Evolutionary conservation across 92 coral and sea anemone species (phyloP).

Genomic region (Zoanthus solanderi): DNA sequence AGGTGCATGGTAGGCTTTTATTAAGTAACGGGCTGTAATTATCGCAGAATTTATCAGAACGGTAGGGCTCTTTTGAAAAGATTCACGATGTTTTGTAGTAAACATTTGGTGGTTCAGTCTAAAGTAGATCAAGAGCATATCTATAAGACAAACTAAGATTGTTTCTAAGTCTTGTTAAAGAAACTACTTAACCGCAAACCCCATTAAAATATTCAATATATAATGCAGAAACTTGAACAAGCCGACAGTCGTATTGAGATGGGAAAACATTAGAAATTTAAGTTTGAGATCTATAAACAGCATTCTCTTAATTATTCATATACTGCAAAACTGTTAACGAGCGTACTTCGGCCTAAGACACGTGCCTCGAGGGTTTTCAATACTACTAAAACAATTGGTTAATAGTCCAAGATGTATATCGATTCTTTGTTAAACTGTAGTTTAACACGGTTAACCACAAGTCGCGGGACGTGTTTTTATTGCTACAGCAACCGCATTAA

Average conservation of each 20-base stretch:
- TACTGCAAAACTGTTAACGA: constrained; percentile 34
- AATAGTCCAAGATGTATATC: constrained; percentile 26
- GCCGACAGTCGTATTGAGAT: background rate
- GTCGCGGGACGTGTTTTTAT: background rate
- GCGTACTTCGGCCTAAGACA: constrained; percentile 19
- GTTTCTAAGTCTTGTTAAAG: background rate
- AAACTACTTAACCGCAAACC: background rate
- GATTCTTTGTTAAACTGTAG: constrained; percentile 40
- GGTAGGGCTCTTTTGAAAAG: constrained; percentile 41
- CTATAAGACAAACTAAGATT: background rate
- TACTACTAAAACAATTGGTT: constrained; percentile 32
- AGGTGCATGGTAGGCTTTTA: constrained; percentile 10
- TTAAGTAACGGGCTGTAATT: constrained; percentile 32
- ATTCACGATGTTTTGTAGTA: constrained; percentile 24
- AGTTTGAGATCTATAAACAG: background rate
- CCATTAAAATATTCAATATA: constrained; percentile 1
- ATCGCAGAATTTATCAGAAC: constrained; percentile 36
- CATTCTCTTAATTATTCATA: constrained; percentile 24
- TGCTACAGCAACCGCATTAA: constrained; percentile 20
- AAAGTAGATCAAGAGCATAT: background rate
- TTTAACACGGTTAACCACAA: constrained; percentile 46
- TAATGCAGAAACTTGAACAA: background rate
- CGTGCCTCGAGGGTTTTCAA: constrained; percentile 42
- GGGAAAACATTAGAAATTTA: background rate
- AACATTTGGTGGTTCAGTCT: constrained; percentile 18